Evolutionary conservation across 2,888 invertebrate genomes (phyloP), one percentile per base, ranked within the genome.

Genomic region (Cataglyphis albicans): DNA sequence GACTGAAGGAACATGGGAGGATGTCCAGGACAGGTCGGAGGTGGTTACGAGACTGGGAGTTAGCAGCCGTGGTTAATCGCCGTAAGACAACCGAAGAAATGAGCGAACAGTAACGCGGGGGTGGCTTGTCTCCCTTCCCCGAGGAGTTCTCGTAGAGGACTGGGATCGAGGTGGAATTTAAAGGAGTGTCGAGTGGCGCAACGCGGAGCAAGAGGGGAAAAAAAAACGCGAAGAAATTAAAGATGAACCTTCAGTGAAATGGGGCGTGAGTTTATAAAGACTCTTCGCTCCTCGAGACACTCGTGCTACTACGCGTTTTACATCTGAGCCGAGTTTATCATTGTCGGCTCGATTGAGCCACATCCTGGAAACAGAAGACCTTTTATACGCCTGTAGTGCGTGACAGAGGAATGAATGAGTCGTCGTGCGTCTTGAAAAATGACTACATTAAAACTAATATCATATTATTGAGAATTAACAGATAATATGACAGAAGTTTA

Each of bases 11-110:
- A 81, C 87, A 86, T 84, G 86, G 83, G 61, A 41, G 67, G 12
- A 75, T 84, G 75, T 85, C 74, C 86, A 75, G 70, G 80, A 74
- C 67, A 83, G 75, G 84, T 80, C 81, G 85, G 86, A 81, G 84
- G 80, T 85, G 82, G 88, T 90, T 80, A 80, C 83, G 68, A 81
- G 78, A 86, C 84, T 81, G 87, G 87, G 83, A 85, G 88, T 88
- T 80, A 91, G 88, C 90, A 90, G 91, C 90, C 93, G 78, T 93
- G 94, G 94, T 94, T 94, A 94, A 94, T 94, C 94, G 94, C 94
- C 94, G 93, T 94, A 93, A 94, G 94, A 94, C 94, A 94, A 94
- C 93, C 93, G 91, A 93, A 94, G 93, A 94, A 94, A 94, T 93
- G 94, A 94, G 94, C 93, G 93, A 93, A 92, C 93, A 92, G 93